Evolutionary conservation across 2,888 invertebrate species (phyloP).

Genomic region (Hemistola chrysoprasaria): DNA sequence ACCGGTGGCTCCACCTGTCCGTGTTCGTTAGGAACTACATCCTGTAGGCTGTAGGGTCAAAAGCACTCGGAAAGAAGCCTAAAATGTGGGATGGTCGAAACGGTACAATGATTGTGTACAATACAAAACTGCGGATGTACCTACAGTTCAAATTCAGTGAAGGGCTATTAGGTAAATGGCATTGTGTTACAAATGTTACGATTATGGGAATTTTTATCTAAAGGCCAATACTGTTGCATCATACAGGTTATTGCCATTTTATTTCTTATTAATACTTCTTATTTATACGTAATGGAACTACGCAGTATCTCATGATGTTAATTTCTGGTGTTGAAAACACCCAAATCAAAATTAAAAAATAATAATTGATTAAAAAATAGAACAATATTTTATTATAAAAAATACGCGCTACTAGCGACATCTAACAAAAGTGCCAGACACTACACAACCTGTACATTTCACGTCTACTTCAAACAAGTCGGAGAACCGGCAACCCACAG

Average conservation of each 20-base stretch:
- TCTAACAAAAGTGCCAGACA: slow-evolving; percentile 36
- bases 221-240: slow-evolving; percentile 10
- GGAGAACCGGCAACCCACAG: slow-evolving; percentile 31
- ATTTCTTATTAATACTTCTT: no score
- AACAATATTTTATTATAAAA: slow-evolving; percentile 7
- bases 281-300: no score
- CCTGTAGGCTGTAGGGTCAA: slow-evolving; percentile 65
- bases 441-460: slow-evolving; percentile 7
- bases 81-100: slow-evolving; percentile 67
- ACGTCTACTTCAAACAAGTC: slow-evolving; percentile 25
- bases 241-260: no score
- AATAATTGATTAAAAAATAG: slow-evolving; percentile 4
- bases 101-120: slow-evolving; percentile 64
- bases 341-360: no score
- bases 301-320: no score
- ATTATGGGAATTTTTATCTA: slow-evolving; percentile 38
- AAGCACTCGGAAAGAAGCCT: slow-evolving; percentile 54
- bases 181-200: slow-evolving; percentile 34
- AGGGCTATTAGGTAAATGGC: slow-evolving; percentile 40
- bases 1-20: slow-evolving; percentile 73
- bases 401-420: slow-evolving; percentile 39
- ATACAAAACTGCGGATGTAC: slow-evolving; percentile 63
- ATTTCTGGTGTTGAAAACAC: no score
- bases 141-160: slow-evolving; percentile 45
- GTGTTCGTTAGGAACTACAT: slow-evolving; percentile 50